Percentiles rank a stretch among this genome's conserved stretches.
Evolutionary conservation across 2,113 vertebrate species (phyloP).

Genomic region (Crotalus helleri): DNA sequence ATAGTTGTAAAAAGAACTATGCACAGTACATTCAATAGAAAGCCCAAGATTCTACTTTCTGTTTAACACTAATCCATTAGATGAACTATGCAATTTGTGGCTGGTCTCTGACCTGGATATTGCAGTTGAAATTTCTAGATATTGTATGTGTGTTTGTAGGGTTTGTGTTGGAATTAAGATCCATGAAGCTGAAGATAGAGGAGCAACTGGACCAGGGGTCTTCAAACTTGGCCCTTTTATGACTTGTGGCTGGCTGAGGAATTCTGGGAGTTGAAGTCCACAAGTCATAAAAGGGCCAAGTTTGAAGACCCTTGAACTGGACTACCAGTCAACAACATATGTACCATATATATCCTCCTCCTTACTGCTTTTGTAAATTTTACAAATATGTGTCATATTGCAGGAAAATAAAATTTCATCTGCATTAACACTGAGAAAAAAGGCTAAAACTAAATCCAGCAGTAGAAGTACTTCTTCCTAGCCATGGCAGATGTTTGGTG

Average conservation of each 20-base stretch:
- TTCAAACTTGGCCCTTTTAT: too few relatives aligned
- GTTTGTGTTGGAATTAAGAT: not conserved
- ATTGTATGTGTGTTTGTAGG: not conserved
- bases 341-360: not conserved
- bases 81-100: not conserved
- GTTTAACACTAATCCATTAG: not conserved
- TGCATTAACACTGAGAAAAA: not conserved
- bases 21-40: not conserved
- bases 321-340: not conserved
- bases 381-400: not conserved
- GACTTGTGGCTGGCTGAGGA: too few relatives aligned
- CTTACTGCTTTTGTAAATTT: not conserved
- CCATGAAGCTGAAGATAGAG: not conserved
- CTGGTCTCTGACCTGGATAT: not conserved
- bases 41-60: not conserved
- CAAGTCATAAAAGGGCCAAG: too few relatives aligned
- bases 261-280: too few relatives aligned
- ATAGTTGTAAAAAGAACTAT: not conserved
- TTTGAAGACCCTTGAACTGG: not conserved
- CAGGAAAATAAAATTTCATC: not conserved
- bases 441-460: not conserved
- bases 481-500: not conserved
- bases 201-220: not conserved
- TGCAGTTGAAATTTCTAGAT: not conserved
- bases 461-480: not conserved